A percentile compares a stretch with the other conserved stretches of the same genome.
Conservation (phyloP, 1,140 invertebrate genomes). For the Zaprionus taronus region DNA sequence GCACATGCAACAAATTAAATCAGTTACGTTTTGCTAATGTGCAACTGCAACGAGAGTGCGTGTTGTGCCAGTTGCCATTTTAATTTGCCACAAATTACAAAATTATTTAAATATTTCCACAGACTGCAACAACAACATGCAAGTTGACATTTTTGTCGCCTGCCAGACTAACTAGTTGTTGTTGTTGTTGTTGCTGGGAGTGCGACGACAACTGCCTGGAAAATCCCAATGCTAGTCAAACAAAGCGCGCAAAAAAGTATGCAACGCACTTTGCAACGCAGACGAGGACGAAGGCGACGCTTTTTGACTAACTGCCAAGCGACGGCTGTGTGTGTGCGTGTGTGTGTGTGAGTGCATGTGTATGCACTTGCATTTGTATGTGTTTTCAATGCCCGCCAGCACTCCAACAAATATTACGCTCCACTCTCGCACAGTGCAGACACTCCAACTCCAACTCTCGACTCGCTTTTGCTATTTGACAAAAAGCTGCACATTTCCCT, state of each 20-base stretch:
- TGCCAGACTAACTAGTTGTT: constrained; percentile 41
- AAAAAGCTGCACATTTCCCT: constrained; percentile 76
- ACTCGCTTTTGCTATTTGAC: constrained; percentile 61
- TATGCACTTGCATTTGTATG: constrained; percentile 27
- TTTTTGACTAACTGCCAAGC: constrained; percentile 69
- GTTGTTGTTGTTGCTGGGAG: constrained; percentile 27
- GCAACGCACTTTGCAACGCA: constrained; percentile 75
- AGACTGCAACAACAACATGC: not conserved
- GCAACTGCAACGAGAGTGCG: not conserved
- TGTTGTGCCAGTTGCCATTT: not conserved
- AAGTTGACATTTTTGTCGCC: constrained; percentile 68
- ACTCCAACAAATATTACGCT: constrained; percentile 58
- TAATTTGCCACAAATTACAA: not conserved
- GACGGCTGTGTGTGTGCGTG: constrained; percentile 12
- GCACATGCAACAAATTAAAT: constrained; percentile 49
- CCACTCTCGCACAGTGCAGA: constrained; percentile 16
- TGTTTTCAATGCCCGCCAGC: constrained; percentile 77
- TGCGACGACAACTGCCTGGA: constrained; percentile 54
- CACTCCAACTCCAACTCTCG: constrained; percentile 23
- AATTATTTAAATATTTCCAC: not conserved
- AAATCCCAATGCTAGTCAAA: constrained; percentile 75
- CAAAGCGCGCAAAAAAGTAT: constrained; percentile 79
- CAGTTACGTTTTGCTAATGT: constrained; percentile 9
- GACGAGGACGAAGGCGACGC: constrained; percentile 38
- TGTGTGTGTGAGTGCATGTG: constrained; percentile 9